Evolutionary conservation across 2,113 vertebrate genomes (phyloP).

Genomic region (Campylomormyrus numenius): DNA sequence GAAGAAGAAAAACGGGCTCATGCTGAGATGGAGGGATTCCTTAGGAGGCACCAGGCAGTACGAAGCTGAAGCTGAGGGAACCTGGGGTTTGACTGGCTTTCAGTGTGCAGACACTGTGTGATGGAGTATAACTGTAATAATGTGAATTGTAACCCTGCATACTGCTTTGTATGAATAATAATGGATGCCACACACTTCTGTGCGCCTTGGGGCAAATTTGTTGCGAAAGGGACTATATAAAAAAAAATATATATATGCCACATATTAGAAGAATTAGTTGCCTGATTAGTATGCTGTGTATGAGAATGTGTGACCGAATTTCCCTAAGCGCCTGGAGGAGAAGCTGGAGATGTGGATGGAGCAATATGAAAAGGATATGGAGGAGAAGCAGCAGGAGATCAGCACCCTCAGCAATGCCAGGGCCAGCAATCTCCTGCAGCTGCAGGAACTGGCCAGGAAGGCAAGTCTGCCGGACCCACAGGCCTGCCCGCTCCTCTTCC

Average conservation of each 20-base stretch:
- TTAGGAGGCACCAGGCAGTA: conserved; percentile 60
- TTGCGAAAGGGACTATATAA: background rate
- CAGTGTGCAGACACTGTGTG: background rate
- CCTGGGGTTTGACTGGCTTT: background rate
- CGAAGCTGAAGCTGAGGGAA: conserved; percentile 15
- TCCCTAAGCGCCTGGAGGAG: conserved; percentile 59
- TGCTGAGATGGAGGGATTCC: conserved; percentile 59
- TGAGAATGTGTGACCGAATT: background rate
- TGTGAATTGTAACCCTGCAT: background rate
- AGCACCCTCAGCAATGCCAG: conserved; percentile 53
- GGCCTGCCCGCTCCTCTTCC: background rate
- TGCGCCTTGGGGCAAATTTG: background rate
- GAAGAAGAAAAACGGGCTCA: conserved; percentile 66
- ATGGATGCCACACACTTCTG: background rate
- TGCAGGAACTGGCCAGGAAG: conserved; percentile 60
- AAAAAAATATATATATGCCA: background rate
- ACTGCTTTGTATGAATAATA: background rate
- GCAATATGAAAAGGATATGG: conserved; percentile 66
- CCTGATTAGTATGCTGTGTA: background rate
- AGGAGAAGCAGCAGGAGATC: conserved; percentile 64
- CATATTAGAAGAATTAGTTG: background rate
- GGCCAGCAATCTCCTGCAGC: conserved; percentile 52
- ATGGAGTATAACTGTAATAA: background rate
- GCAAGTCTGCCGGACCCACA: conserved; percentile 37
- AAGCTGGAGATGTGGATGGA: conserved; percentile 72